Percentiles rank a stretch among this genome's conserved stretches.
Conservation (phyloP, 2,888 invertebrate species). For the Ptilodon capucinus region DNA sequence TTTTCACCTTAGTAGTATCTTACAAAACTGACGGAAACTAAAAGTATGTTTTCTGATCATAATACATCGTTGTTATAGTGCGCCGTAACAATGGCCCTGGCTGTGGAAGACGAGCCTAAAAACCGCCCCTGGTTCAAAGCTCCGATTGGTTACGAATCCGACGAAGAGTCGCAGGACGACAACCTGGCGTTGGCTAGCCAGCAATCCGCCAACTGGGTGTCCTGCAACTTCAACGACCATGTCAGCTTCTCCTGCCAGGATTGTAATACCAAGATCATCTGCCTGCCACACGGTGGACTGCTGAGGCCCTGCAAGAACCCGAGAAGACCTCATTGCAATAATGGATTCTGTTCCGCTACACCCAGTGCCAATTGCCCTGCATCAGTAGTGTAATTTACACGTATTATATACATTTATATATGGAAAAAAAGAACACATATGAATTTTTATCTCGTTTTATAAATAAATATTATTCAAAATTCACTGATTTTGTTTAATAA, state of each 20-base stretch:
- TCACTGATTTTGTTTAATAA: no score
- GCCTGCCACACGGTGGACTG: conserved; percentile 53
- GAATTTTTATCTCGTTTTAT: not conserved
- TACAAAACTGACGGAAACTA: not conserved
- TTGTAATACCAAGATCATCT: conserved; percentile 53
- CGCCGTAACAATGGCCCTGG: conserved; percentile 7
- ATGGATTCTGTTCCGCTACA: conserved; percentile 50
- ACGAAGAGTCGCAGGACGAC: conserved; percentile 2
- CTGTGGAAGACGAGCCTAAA: conserved; percentile 1
- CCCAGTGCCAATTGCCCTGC: conserved; percentile 44
- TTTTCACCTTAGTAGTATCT: no score
- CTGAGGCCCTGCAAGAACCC: conserved; percentile 44
- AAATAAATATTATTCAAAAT: no score
- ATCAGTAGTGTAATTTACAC: no score
- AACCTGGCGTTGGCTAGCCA: not conserved
- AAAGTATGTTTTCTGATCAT: not conserved
- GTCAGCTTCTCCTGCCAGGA: conserved; percentile 48
- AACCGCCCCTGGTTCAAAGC: not conserved
- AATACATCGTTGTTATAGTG: conserved; percentile 14
- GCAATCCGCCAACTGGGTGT: conserved; percentile 30
- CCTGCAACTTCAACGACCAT: conserved; percentile 39
- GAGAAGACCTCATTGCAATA: conserved; percentile 51
- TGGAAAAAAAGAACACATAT: not conserved
- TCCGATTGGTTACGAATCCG: not conserved
- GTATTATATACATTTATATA: not conserved